Percentiles rank a stretch among this genome's conserved stretches.
These are phyloP conservation scores for Sarcophaga bullata DNA, from an alignment of 1,140 invertebrate genomes.

Conservation along the genomic window DNA sequence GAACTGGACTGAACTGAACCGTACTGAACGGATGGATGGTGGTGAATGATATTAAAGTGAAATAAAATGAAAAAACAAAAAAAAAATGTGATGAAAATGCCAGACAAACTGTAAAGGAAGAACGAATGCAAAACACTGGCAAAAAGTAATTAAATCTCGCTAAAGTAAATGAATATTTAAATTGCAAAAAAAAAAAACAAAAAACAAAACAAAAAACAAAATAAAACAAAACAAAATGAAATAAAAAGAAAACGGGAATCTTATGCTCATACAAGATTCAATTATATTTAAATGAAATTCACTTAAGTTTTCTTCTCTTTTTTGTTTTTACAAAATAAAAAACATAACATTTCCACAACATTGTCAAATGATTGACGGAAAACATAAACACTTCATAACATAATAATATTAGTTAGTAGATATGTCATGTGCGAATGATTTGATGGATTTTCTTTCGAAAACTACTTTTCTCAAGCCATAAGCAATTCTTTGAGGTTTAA, in stretches of 20 bases:
- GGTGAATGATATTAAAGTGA: background rate
- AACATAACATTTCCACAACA: too few species aligned
- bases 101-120: background rate
- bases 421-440: too few species aligned
- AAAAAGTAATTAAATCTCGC: slow-evolving; percentile 32
- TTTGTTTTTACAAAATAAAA: too few species aligned
- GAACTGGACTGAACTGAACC: too few species aligned
- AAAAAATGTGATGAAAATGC: background rate
- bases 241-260: background rate
- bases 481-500: too few species aligned
- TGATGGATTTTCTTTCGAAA: too few species aligned
- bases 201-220: background rate
- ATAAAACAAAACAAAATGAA: too few species aligned
- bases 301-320: too few species aligned
- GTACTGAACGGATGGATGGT: too few species aligned
- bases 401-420: too few species aligned
- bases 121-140: slow-evolving; percentile 19
- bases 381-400: too few species aligned
- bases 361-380: background rate
- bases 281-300: background rate
- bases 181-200: background rate
- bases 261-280: background rate
- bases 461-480: too few species aligned
- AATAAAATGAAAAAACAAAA: slow-evolving; percentile 1
- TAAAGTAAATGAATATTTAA: slow-evolving; percentile 27